These are phyloP conservation scores for Ceuthmochares aereus DNA, from an alignment of 2,113 vertebrate genomes.

Conservation along the genomic window DNA sequence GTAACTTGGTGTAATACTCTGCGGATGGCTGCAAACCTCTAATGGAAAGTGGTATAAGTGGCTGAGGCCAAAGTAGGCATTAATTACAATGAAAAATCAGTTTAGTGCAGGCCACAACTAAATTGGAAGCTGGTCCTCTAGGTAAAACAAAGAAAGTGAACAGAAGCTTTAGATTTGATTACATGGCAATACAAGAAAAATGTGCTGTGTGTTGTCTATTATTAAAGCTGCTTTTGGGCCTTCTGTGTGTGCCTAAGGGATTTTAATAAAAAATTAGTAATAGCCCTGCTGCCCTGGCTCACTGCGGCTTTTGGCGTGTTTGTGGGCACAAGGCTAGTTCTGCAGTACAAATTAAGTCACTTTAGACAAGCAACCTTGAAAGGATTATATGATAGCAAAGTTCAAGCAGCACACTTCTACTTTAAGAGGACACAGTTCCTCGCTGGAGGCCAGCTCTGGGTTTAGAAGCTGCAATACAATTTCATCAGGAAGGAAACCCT, in stretches of 20 bases:
- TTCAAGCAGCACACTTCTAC: constrained; percentile 65
- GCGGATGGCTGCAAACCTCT: constrained; percentile 80
- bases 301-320: constrained; percentile 64
- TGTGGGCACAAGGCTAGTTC: constrained; percentile 65
- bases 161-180: constrained; percentile 86
- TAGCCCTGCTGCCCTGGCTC: constrained; percentile 79
- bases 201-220: constrained; percentile 84
- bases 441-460: constrained; percentile 57
- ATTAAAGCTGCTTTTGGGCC: constrained; percentile 86
- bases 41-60: constrained; percentile 84
- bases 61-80: constrained; percentile 86
- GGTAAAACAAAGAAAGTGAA: constrained; percentile 87
- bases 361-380: constrained; percentile 74
- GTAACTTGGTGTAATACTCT: constrained; percentile 77
- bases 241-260: constrained; percentile 81
- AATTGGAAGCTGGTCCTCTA: constrained; percentile 87
- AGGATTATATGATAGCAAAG: constrained; percentile 70
- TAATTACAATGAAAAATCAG: constrained; percentile 91
- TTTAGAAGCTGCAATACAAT: constrained; percentile 68
- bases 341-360: constrained; percentile 79
- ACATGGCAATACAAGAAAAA: constrained; percentile 87
- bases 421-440: constrained; percentile 51
- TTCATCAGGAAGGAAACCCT: constrained; percentile 40
- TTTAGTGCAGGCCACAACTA: constrained; percentile 85
- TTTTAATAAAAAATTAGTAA: constrained; percentile 89